Conservation (phyloP, 2,113 vertebrate species). For the Aplodontia rufa region DNA sequence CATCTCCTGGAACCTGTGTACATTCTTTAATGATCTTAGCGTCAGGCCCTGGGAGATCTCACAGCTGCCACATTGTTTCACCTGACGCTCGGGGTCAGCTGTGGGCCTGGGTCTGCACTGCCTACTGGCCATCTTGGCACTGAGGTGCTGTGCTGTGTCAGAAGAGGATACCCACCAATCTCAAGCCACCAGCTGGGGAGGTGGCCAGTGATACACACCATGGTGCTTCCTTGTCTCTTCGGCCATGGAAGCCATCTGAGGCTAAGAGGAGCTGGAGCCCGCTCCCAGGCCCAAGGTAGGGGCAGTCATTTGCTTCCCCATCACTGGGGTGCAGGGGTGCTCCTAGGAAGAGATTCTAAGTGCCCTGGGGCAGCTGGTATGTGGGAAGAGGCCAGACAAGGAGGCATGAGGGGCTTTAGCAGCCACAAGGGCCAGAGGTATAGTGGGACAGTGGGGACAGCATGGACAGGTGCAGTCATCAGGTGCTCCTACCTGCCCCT, state of each 20-base stretch:
- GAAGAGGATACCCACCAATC: neutral
- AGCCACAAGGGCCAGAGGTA: neutral
- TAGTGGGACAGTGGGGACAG: neutral
- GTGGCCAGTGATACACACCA: neutral
- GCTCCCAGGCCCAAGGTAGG: too few species aligned
- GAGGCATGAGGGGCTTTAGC: neutral
- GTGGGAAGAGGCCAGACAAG: neutral
- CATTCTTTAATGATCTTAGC: neutral
- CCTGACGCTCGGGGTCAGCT: neutral
- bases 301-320: too few species aligned
- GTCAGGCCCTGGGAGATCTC: neutral
- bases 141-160: neutral
- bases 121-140: neutral
- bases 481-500: neutral
- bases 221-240: neutral
- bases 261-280: neutral
- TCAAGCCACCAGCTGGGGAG: neutral
- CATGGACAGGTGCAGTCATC: too few species aligned
- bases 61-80: neutral
- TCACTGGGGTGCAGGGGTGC: neutral
- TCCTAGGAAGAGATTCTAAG: neutral
- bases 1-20: too few species aligned
- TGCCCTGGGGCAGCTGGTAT: neutral
- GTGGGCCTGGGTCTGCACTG: neutral
- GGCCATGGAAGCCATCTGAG: neutral